Evolutionary conservation across 2,888 invertebrate species (phyloP).

Genomic region (Chalcis sispes): DNA sequence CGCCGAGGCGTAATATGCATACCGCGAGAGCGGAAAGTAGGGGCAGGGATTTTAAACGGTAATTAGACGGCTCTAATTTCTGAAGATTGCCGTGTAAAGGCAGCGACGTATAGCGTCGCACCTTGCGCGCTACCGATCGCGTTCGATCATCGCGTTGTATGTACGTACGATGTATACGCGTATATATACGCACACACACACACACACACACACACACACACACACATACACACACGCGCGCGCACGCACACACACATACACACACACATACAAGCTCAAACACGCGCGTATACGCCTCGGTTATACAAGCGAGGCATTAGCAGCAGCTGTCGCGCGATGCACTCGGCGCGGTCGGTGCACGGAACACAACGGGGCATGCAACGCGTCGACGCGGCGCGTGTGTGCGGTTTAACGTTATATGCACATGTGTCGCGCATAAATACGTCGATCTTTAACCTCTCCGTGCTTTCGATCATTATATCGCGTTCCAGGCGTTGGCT

Average conservation of each 20-base stretch:
- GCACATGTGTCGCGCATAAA: conserved; percentile 71
- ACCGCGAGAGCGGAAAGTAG: too few species aligned
- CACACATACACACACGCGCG: too few species aligned
- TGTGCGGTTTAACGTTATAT: conserved; percentile 74
- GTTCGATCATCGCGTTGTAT: conserved; percentile 10
- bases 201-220: too few species aligned
- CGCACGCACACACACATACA: too few species aligned
- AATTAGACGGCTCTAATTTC: conserved; percentile 42
- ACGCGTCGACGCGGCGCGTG: too few species aligned
- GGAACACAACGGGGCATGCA: conserved; percentile 49
- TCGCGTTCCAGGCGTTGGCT: conserved; percentile 56
- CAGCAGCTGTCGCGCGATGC: conserved; percentile 38
- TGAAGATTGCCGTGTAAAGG: conserved; percentile 12
- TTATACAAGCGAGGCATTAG: conserved; percentile 20
- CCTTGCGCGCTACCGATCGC: not conserved
- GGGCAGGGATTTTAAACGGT: conserved; percentile 16
- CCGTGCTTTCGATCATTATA: conserved; percentile 65
- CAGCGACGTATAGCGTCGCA: not conserved
- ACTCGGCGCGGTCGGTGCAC: too few species aligned
- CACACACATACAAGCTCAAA: too few species aligned
- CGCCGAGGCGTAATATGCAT: too few species aligned
- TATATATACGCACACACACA: too few species aligned
- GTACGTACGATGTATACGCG: too few species aligned
- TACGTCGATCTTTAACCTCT: conserved; percentile 70
- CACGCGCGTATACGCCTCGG: too few species aligned